A percentile compares a stretch with the other conserved stretches of the same genome.
Evolutionary conservation across 2,797 vertebrate genomes (phyloP).

Genomic region (Mionectes olivaceus): DNA sequence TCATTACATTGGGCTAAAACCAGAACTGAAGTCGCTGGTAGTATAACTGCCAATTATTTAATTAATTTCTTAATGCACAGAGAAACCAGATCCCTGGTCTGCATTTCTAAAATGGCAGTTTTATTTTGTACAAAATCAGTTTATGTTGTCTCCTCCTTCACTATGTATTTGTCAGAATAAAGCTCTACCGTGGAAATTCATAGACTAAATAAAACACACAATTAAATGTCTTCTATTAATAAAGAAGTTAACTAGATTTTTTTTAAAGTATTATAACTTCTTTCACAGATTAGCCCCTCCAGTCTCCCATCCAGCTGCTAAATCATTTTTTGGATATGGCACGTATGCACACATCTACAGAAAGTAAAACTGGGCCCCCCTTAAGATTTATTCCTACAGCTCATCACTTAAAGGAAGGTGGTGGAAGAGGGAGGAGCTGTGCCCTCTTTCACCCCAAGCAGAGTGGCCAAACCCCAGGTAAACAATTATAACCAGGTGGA

Average conservation of each 20-base stretch:
- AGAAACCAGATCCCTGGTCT: background rate
- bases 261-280: background rate
- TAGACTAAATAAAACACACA: background rate
- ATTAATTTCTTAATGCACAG: background rate
- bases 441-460: background rate
- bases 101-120: background rate
- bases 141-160: background rate
- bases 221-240: background rate
- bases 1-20: background rate
- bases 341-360: background rate
- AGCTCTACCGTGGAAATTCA: background rate
- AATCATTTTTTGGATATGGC: background rate
- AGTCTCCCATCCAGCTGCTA: background rate
- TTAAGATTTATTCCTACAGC: background rate
- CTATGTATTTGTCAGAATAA: background rate
- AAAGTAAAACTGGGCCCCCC: background rate
- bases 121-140: background rate
- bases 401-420: background rate
- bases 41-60: background rate
- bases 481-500: accelerated
- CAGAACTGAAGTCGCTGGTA: background rate
- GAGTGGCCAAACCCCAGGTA: background rate
- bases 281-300: background rate
- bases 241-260: background rate
- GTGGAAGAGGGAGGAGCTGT: background rate